Percentiles rank a stretch among this genome's conserved stretches.
phyloP scores from a whole-genome alignment of 2,113 vertebrate genomes.

The Neotragus pygmaeus region DNA sequence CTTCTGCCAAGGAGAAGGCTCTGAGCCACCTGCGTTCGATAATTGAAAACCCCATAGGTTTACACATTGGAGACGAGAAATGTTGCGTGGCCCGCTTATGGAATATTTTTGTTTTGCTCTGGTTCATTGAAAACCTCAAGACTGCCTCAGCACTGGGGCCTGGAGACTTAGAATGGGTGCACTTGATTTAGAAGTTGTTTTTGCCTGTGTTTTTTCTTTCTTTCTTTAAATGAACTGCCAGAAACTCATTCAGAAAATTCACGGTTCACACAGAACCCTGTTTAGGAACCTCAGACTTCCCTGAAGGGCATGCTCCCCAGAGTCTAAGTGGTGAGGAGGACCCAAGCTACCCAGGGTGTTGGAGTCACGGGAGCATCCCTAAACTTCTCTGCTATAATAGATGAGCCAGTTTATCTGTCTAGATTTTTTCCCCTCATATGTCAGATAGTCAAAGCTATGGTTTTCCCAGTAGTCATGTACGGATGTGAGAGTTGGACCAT shows the following conservation, averaged over 20 bases:
- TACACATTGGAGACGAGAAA: neutral
- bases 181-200: neutral
- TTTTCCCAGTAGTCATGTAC: neutral
- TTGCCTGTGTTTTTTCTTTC: neutral
- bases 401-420: neutral
- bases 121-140: neutral
- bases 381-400: neutral
- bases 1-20: neutral
- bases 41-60: neutral
- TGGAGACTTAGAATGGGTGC: too few relatives aligned
- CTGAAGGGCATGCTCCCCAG: accelerated
- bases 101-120: neutral
- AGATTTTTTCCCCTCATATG: neutral
- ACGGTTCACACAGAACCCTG: accelerated
- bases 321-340: accelerated
- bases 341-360: accelerated
- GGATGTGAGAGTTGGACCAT: neutral
- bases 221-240: neutral
- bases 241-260: neutral
- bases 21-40: accelerated
- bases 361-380: accelerated
- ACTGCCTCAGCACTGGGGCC: neutral
- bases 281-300: neutral
- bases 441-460: neutral
- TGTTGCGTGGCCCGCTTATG: neutral